Evolutionary conservation across 2,113 vertebrate genomes (phyloP).

Genomic region (Falcunculus frontatus): DNA sequence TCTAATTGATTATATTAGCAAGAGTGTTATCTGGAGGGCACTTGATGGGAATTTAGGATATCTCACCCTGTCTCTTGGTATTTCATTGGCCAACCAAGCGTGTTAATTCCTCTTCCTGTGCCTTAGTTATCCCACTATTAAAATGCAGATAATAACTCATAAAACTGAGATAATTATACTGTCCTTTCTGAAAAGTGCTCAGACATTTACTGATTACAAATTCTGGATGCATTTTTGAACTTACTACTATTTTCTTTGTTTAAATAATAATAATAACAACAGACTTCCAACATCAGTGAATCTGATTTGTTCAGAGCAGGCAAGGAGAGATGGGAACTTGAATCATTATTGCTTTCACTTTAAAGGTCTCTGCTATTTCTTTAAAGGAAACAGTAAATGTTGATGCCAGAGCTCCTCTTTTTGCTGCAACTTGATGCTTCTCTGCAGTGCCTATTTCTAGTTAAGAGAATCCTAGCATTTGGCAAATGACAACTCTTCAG

Average conservation of each 20-base stretch:
- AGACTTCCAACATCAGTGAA: not conserved
- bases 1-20: conserved; percentile 20
- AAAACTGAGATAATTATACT: not conserved
- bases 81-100: not conserved
- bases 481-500: conserved; percentile 29
- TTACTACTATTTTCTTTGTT: not conserved
- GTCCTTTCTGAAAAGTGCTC: not conserved
- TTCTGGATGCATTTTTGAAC: not conserved
- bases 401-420: not conserved
- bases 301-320: not conserved
- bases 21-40: not conserved
- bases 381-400: conserved; percentile 9
- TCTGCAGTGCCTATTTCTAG: conserved; percentile 17
- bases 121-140: not conserved
- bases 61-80: not conserved
- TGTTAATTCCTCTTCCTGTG: not conserved
- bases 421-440: not conserved
- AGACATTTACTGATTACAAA: not conserved
- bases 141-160: not conserved
- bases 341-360: not conserved
- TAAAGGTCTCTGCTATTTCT: conserved; percentile 11
- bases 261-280: not conserved
- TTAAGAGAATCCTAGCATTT: conserved; percentile 27
- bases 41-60: not conserved
- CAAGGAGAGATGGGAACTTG: not conserved